Evolutionary conservation across 2,113 vertebrate species (phyloP), one percentile per base, ranked within the genome.

Genomic region (Myocastor coypus): DNA sequence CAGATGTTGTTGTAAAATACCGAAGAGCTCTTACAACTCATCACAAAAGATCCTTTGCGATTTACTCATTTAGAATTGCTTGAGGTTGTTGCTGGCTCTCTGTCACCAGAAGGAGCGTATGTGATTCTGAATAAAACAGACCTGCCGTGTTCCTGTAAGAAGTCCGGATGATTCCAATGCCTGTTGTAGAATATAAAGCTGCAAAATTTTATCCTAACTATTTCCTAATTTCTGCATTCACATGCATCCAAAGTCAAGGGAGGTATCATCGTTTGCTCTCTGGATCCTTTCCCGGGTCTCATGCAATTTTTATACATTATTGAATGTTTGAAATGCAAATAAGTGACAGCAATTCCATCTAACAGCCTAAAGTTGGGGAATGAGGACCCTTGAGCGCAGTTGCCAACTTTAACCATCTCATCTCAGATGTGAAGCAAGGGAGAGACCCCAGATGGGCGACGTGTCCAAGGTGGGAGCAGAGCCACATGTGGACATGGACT

Each of bases 251-350:
- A 42, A 42, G 77, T 37, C 17, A 0, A 37, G 59, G 30, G 57
- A 81, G 30, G 30, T 4, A 11, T 20, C 68, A 28, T 40, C 66
- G 14, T 66, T 50, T 84, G 71, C 55, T 34, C 20, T 17, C 57
- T 89, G 84, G 37, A 66, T 59, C 12, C 14, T 73, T 37, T 46
- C 52, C 68, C 75, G 59, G 57, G 22, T 82, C 57, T 61, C 57
- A 37, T n/a, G 46, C 4, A 57, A 40, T 94, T 75, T 89, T n/a
- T 59, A 63, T 87, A 64, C 80, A 69, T 82, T 85, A 80, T 69
- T 91, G 85, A 95, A 83, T 30, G 82, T 87, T 89, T 91, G 57
- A 95, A 89, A 88, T 84, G 13, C 83, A 96, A 96, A 89, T 50
- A 59, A 52, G 20, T 69, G 37, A 66, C 95, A 71, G 85, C 64